phyloP scores from a whole-genome alignment of 2,797 vertebrate species.

The Naso thynnoides region DNA sequence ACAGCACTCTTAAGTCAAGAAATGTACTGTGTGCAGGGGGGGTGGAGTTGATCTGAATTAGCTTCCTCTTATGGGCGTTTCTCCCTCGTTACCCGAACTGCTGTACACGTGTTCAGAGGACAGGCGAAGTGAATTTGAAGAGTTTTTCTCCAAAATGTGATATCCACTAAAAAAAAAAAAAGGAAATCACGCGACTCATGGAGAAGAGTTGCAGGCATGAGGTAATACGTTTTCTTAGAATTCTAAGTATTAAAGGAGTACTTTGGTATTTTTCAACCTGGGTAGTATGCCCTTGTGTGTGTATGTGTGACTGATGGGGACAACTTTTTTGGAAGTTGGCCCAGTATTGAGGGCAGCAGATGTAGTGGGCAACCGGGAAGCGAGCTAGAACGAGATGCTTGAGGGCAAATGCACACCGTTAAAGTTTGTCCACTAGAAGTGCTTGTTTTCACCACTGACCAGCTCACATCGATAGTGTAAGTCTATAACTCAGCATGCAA shows the following conservation, averaged over 20 bases:
- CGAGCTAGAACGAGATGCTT: no score
- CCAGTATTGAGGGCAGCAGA: no score
- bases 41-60: slow-evolving; percentile 28
- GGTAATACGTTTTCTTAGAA: slow-evolving; percentile 24
- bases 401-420: no score
- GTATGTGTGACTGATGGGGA: no score
- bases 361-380: no score
- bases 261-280: no score
- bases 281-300: no score
- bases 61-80: slow-evolving; percentile 30
- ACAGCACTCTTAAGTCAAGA: slow-evolving; percentile 16
- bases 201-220: slow-evolving; percentile 13
- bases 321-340: no score
- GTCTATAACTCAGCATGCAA: no score
- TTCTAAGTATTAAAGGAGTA: slow-evolving; percentile 27
- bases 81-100: slow-evolving; percentile 39
- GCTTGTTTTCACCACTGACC: no score
- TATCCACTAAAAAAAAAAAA: slow-evolving; percentile 12
- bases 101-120: slow-evolving; percentile 44
- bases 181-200: slow-evolving; percentile 16
- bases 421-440: no score
- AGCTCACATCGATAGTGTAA: no score
- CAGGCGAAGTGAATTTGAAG: slow-evolving; percentile 32
- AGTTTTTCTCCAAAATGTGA: slow-evolving; percentile 61
- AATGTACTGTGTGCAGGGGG: slow-evolving; percentile 34